These are phyloP conservation scores for Harmothoe impar DNA, from an alignment of 2,888 invertebrate genomes.

Conservation along the genomic window DNA sequence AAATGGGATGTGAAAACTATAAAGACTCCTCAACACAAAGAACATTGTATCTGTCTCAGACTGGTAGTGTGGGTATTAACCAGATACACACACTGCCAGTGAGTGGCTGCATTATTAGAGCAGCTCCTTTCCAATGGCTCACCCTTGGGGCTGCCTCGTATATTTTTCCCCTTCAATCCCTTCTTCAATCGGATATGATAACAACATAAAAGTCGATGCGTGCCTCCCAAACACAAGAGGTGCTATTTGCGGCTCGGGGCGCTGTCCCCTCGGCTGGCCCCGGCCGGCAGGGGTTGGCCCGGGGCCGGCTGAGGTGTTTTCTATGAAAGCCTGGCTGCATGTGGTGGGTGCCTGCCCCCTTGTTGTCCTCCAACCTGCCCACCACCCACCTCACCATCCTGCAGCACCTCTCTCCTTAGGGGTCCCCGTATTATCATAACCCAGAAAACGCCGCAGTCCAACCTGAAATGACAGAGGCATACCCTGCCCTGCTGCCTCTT, in stretches of 20 bases:
- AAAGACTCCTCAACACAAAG: too few relatives aligned
- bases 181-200: not conserved
- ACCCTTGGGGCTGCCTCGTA: too few relatives aligned
- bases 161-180: too few relatives aligned
- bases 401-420: not conserved
- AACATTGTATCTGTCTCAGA: too few relatives aligned
- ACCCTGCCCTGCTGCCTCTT: not conserved
- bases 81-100: too few relatives aligned
- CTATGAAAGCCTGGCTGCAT: constrained; percentile 40
- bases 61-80: too few relatives aligned
- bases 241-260: not conserved
- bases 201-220: not conserved
- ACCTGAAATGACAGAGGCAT: constrained; percentile 32
- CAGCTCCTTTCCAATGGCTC: too few relatives aligned
- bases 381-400: not conserved
- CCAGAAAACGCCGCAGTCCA: constrained; percentile 44
- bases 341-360: not conserved
- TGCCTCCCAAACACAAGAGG: not conserved
- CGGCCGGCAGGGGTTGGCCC: constrained; percentile 15
- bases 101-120: too few relatives aligned
- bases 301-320: constrained; percentile 39
- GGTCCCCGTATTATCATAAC: constrained; percentile 51
- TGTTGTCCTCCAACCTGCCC: constrained; percentile 22
- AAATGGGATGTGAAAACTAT: too few relatives aligned
- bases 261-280: too few relatives aligned